Evolutionary conservation across 2,113 vertebrate genomes (phyloP).

Genomic region (Callionymus lyra): DNA sequence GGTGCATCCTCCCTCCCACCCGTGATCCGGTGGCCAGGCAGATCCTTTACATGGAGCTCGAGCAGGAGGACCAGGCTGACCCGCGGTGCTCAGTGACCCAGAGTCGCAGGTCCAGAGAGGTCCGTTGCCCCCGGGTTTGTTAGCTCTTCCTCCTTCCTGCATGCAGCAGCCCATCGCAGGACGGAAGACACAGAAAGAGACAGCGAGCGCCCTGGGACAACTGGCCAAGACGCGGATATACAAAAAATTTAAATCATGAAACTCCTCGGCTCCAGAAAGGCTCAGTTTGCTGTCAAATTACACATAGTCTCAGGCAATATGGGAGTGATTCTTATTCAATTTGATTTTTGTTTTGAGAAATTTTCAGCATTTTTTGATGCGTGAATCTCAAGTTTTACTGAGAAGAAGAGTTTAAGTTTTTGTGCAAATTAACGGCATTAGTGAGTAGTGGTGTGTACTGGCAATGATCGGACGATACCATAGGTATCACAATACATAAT

Average conservation of each 20-base stretch:
- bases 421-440: no score
- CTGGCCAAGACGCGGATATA: constrained; percentile 29
- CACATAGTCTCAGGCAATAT: constrained; percentile 16
- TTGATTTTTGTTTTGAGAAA: constrained; percentile 24
- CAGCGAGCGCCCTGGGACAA: constrained; percentile 47
- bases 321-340: constrained; percentile 30
- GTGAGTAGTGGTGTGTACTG: no score
- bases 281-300: constrained; percentile 47
- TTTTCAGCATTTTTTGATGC: constrained; percentile 15
- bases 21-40: constrained; percentile 21
- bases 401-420: not conserved
- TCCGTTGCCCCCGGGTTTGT: constrained; percentile 40
- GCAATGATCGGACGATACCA: no score
- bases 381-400: constrained; percentile 8
- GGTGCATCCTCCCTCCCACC: constrained; percentile 8
- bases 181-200: constrained; percentile 49
- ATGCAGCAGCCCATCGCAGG: constrained; percentile 28
- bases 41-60: constrained; percentile 38
- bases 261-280: constrained; percentile 21
- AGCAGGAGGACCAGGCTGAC: constrained; percentile 40
- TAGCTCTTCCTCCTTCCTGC: constrained; percentile 36
- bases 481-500: no score
- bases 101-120: constrained; percentile 45
- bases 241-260: constrained; percentile 30
- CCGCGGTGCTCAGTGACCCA: constrained; percentile 49